Evolutionary conservation across 2,888 invertebrate species (phyloP).

Genomic region (Falcaria lacertinaria): DNA sequence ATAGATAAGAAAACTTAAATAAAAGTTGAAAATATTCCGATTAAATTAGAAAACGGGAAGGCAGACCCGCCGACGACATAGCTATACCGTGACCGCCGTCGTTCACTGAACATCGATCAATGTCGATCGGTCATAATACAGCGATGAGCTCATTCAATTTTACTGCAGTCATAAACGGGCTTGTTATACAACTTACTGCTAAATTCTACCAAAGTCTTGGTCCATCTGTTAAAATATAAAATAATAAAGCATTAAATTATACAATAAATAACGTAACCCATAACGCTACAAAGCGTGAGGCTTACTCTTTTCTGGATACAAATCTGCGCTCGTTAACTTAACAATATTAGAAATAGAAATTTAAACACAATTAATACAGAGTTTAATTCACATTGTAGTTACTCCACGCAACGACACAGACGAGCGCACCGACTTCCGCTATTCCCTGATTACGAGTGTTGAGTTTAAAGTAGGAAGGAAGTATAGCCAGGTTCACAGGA

Average conservation of each 20-base stretch:
- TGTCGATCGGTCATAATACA: conserved; percentile 8
- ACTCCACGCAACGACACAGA: conserved; percentile 4
- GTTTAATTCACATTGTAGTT: conserved; percentile 26
- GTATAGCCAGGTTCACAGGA: not conserved
- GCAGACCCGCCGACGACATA: too few relatives aligned
- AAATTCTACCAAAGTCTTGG: conserved; percentile 67
- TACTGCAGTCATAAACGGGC: conserved; percentile 38
- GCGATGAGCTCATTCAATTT: conserved; percentile 11
- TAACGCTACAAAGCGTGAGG: conserved; percentile 37
- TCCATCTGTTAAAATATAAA: conserved; percentile 61
- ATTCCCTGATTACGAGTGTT: conserved; percentile 31
- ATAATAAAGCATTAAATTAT: conserved; percentile 35
- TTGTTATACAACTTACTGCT: conserved; percentile 51
- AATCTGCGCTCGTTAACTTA: conserved; percentile 23
- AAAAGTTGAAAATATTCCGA: too few relatives aligned
- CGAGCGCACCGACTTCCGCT: conserved; percentile 25
- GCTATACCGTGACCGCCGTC: conserved; percentile 1
- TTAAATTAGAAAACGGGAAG: too few relatives aligned
- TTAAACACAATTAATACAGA: conserved; percentile 28
- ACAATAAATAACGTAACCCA: conserved; percentile 16
- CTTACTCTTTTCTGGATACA: conserved; percentile 23
- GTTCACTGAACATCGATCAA: conserved; percentile 4
- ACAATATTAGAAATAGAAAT: conserved; percentile 21
- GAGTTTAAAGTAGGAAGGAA: conserved; percentile 7
- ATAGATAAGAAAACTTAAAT: too few relatives aligned